A percentile compares a stretch with the other conserved stretches of the same genome.
These are phyloP conservation scores for Anoncus sp. DNA, from an alignment of 2,888 invertebrate genomes.

Conservation along the genomic window DNA sequence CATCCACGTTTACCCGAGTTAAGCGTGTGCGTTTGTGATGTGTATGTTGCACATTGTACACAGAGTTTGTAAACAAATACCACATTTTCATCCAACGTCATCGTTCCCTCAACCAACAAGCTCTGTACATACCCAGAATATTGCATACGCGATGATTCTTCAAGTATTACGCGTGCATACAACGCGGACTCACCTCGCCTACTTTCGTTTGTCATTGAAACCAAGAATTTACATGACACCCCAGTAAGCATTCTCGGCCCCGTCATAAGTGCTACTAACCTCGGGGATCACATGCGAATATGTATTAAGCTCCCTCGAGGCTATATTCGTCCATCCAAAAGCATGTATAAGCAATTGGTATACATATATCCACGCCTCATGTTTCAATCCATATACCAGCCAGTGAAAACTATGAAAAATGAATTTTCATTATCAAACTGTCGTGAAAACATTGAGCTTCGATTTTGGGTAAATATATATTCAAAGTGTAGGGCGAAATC, in stretches of 20 bases:
- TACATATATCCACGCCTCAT: background rate
- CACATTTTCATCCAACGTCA: constrained; percentile 4
- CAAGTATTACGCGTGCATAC: background rate
- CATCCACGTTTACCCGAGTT: constrained; percentile 37
- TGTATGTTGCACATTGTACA: background rate
- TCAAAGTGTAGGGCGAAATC: constrained; percentile 37
- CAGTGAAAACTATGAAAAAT: constrained; percentile 10
- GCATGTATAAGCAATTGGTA: background rate
- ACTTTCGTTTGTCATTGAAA: constrained; percentile 21
- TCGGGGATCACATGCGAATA: background rate
- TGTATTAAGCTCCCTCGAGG: background rate
- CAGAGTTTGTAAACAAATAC: constrained; percentile 25
- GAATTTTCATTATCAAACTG: constrained; percentile 23
- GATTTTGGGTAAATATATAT: constrained; percentile 6
- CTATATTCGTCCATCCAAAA: background rate
- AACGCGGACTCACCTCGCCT: background rate
- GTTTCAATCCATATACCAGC: background rate
- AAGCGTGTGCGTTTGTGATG: constrained; percentile 18
- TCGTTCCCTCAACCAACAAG: background rate
- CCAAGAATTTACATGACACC: constrained; percentile 17
- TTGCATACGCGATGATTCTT: constrained; percentile 3
- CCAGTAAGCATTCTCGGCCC: background rate
- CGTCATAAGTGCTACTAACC: constrained; percentile 5
- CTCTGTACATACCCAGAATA: background rate
- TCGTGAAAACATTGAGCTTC: background rate